Evolutionary conservation across 1,140 invertebrate species (phyloP).

Genomic region (Campoletis sonorensis): DNA sequence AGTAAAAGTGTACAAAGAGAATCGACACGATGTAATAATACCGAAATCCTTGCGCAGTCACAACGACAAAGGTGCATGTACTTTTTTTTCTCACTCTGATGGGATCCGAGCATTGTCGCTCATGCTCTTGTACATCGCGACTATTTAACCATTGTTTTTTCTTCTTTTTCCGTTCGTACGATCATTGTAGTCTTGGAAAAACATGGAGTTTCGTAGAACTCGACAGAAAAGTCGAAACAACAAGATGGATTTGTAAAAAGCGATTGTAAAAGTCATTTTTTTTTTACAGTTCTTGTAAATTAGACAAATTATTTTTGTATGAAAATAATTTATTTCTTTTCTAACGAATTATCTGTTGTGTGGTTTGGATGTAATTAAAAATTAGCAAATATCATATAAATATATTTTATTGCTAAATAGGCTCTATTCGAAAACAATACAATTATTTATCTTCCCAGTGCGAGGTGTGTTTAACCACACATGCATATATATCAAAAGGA

Average conservation of each 20-base stretch:
- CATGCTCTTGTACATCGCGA: neutral
- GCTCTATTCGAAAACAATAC: neutral
- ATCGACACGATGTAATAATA: constrained; percentile 39
- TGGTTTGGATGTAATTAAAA: too few species aligned
- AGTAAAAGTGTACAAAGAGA: constrained; percentile 20
- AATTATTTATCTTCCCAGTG: constrained; percentile 11
- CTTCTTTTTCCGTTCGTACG: neutral
- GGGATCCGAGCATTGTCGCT: constrained; percentile 25
- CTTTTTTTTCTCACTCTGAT: neutral
- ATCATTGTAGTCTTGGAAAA: too few species aligned
- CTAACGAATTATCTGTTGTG: too few species aligned
- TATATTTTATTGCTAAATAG: too few species aligned
- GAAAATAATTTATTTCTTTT: too few species aligned
- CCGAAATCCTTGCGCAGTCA: constrained; percentile 11
- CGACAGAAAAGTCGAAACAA: too few species aligned
- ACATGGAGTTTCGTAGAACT: too few species aligned
- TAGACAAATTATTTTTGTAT: too few species aligned
- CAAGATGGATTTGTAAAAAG: too few species aligned
- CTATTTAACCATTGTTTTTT: constrained; percentile 26
- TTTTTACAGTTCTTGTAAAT: too few species aligned
- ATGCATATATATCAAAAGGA: constrained; percentile 1
- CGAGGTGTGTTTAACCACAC: neutral
- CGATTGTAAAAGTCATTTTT: too few species aligned
- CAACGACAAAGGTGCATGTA: constrained; percentile 3
- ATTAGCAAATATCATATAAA: too few species aligned